A percentile compares a stretch with the other conserved stretches of the same genome.
Evolutionary conservation across 2,113 vertebrate genomes (phyloP).

Genomic region (Pseudorectes ferrugineus): DNA sequence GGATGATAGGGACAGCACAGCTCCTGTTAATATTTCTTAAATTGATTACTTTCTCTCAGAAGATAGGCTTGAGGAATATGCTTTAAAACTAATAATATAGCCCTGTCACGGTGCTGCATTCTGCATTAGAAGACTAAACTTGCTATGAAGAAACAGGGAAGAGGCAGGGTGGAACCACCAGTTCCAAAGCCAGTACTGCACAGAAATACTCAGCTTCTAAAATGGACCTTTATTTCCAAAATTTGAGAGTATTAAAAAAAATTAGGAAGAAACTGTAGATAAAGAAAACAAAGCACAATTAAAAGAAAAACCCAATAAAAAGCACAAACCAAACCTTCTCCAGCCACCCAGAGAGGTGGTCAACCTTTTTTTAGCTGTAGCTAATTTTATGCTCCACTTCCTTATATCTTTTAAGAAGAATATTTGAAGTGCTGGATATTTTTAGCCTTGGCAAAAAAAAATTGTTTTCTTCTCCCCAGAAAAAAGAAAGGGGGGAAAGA

Average conservation of each 20-base stretch:
- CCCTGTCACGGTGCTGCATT: neutral
- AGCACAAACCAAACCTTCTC: neutral
- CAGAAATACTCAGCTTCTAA: neutral
- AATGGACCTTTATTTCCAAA: neutral
- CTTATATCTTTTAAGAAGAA: neutral
- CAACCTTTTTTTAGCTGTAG: neutral
- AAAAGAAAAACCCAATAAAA: neutral
- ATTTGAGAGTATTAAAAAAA: neutral
- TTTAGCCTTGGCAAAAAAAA: neutral
- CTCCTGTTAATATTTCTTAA: neutral
- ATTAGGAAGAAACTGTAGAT: neutral
- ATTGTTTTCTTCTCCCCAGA: neutral
- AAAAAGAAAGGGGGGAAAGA: neutral
- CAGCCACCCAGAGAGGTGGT: neutral
- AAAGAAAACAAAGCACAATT: neutral
- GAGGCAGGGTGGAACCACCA: neutral
- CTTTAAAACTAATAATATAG: neutral
- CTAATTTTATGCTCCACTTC: constrained; percentile 46
- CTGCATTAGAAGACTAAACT: neutral
- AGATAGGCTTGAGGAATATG: neutral
- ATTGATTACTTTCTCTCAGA: neutral
- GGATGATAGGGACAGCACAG: neutral
- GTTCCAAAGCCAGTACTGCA: neutral
- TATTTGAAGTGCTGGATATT: constrained; percentile 28
- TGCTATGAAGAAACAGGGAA: neutral